Evolutionary conservation across 1,140 invertebrate species (phyloP).

Genomic region (Coenobita brevimanus): DNA sequence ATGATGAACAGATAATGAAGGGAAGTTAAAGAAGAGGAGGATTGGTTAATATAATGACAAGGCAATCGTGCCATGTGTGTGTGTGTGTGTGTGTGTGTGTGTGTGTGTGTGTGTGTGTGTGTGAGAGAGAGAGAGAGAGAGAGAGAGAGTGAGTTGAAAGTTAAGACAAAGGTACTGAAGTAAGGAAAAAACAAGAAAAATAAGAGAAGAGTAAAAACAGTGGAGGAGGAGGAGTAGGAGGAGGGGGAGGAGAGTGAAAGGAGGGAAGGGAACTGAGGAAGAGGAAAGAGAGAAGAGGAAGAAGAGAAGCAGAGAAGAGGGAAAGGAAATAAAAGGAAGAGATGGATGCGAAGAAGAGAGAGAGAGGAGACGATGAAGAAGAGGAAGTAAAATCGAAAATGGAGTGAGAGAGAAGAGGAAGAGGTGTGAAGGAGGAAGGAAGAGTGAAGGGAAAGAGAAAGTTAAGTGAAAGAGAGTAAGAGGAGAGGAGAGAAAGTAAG

Average conservation of each 20-base stretch:
- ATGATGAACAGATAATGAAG: too few relatives aligned
- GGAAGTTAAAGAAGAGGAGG: too few relatives aligned
- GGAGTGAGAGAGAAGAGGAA: too few relatives aligned
- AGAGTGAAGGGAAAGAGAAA: too few relatives aligned
- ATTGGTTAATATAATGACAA: too few relatives aligned
- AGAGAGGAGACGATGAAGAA: too few relatives aligned
- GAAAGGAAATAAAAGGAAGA: background rate
- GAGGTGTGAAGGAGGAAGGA: too few relatives aligned
- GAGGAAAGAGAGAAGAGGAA: slow-evolving; percentile 1
- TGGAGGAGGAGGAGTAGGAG: slow-evolving; percentile 11
- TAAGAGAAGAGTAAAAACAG: background rate
- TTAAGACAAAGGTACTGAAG: background rate
- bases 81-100: slow-evolving; percentile 2
- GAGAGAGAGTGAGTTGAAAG: background rate
- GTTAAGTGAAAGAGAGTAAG: too few relatives aligned
- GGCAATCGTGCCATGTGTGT: too few relatives aligned
- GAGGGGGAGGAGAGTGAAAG: background rate
- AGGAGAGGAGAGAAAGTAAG: too few relatives aligned
- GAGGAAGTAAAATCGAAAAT: too few relatives aligned
- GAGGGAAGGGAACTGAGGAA: too few relatives aligned
- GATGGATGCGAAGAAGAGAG: background rate
- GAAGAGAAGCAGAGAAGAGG: background rate
- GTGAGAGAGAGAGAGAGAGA: slow-evolving; percentile 25
- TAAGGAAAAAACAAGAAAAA: background rate
- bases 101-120: slow-evolving; percentile 2